Percentiles rank a stretch among this genome's conserved stretches.
Evolutionary conservation across 2,113 vertebrate species (phyloP).

Genomic region (Vulpes vulpes): DNA sequence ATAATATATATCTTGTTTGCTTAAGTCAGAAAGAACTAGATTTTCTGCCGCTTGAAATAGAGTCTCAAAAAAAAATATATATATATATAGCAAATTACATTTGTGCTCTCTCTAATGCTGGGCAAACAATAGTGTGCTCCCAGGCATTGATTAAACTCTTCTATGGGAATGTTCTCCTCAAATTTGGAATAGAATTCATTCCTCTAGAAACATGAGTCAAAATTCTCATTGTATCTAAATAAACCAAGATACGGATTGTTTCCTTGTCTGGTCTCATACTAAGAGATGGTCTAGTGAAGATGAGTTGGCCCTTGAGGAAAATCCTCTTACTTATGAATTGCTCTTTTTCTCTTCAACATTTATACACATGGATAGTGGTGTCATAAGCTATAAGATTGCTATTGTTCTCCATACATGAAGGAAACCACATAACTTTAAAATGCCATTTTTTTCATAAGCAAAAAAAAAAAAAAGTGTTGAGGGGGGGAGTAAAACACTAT

Average conservation of each 20-base stretch:
- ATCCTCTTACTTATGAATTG: neutral
- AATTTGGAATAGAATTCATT: conserved; percentile 15
- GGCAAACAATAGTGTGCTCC: neutral
- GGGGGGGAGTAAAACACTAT: neutral
- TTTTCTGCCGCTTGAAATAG: neutral
- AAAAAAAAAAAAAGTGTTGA: neutral
- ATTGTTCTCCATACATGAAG: neutral
- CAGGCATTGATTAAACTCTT: neutral
- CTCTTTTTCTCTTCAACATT: neutral
- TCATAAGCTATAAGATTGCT: neutral
- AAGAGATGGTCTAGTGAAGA: neutral
- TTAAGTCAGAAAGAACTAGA: neutral
- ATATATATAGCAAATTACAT: neutral
- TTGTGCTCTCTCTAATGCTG: neutral
- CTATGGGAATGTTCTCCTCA: conserved; percentile 7
- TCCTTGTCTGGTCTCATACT: neutral
- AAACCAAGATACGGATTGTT: neutral
- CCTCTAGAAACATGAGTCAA: conserved; percentile 39
- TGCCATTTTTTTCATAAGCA: neutral
- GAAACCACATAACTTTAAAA: neutral
- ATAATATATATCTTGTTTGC: neutral
- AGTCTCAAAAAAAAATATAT: neutral
- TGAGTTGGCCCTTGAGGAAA: neutral
- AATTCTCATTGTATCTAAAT: neutral
- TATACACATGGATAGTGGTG: neutral